Base-by-base conservation (phyloP, 2,888 invertebrate species). In the Pristionchus entomophagus region DNA sequence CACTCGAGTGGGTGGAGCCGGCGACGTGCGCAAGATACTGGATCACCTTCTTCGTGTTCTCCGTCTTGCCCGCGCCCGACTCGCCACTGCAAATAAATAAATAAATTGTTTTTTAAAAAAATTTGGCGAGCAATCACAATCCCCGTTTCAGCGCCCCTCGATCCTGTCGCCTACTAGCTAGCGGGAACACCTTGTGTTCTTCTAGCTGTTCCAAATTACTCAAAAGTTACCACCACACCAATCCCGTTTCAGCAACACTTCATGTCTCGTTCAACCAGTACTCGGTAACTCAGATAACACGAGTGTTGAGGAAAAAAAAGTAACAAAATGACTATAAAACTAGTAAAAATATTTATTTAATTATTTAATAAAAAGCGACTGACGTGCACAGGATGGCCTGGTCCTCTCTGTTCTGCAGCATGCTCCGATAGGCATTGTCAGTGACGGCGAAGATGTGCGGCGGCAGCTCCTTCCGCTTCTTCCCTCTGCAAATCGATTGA, bases 361-460 rank as follows among this genome's bases (percentile, higher is more conserved):
- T n/a, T n/a, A n/a, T n/a, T n/a, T n/a, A n/a, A n/a, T n/a, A n/a
- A n/a, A n/a, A n/a, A n/a, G n/a, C n/a, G n/a, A 94, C 94, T 94
- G 91, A 95, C 93, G 99, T 99, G 95, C 99, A 99, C 90, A 99
- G 95, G 94, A 99, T 99, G 83, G 98, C 97, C 95, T 99, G 99
- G 95, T 99, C 99, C 95, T 99, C 99, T 87, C 98, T 96, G 95
- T 99, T 98, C 96, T 99, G 98, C 93, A 99, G 95, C 99, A 99
- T 99, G 90, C 97, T 97, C 94, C 99, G 96, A 95, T 99, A 99
- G 87, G 99, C 99, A 88, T 96, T 97, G 95, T 99, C 99, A 91
- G 99, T 98, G 95, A 99, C 98, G 94, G 99, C 99, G 95, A 98
- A 99, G 88, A 99, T 98, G 94, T 99, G 99, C 80, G 99, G 99